A percentile compares a stretch with the other conserved stretches of the same genome.
These are phyloP conservation scores for Hoplostethus mediterraneus DNA, from an alignment of 2,797 vertebrate species.

Conservation along the genomic window DNA sequence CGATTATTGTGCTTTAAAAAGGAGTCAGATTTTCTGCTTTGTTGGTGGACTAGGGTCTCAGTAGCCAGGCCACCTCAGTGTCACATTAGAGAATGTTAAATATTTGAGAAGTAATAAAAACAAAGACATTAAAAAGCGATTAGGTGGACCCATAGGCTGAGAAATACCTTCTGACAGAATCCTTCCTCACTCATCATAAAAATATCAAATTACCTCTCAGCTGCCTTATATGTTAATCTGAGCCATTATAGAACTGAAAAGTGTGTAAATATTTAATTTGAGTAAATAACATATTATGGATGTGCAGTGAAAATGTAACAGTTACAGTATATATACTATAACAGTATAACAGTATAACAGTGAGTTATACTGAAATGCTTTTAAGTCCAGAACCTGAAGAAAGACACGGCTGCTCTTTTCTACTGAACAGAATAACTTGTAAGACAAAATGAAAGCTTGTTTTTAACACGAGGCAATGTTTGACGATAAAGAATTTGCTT, in stretches of 20 bases:
- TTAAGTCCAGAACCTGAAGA: no score
- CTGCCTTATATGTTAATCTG: background rate
- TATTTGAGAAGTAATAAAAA: conserved; percentile 62
- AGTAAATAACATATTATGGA: background rate
- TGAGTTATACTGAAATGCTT: no score
- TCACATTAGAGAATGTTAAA: conserved; percentile 41
- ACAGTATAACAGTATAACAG: no score
- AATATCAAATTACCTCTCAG: conserved; percentile 6
- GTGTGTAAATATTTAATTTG: background rate
- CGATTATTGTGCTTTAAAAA: background rate
- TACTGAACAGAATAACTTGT: no score
- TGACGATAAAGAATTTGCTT: no score
- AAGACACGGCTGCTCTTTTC: no score
- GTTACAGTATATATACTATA: background rate
- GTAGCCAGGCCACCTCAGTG: conserved; percentile 17
- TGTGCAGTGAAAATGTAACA: background rate
- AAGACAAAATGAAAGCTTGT: no score
- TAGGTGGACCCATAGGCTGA: conserved; percentile 29
- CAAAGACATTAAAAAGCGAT: conserved; percentile 66
- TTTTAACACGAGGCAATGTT: no score
- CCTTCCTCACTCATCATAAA: conserved; percentile 20
- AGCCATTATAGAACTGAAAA: background rate
- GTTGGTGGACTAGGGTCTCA: background rate
- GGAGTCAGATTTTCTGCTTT: background rate
- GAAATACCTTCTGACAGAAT: conserved; percentile 22